These are phyloP conservation scores for Andricus curvator DNA, from an alignment of 2,888 invertebrate species.

Conservation along the genomic window DNA sequence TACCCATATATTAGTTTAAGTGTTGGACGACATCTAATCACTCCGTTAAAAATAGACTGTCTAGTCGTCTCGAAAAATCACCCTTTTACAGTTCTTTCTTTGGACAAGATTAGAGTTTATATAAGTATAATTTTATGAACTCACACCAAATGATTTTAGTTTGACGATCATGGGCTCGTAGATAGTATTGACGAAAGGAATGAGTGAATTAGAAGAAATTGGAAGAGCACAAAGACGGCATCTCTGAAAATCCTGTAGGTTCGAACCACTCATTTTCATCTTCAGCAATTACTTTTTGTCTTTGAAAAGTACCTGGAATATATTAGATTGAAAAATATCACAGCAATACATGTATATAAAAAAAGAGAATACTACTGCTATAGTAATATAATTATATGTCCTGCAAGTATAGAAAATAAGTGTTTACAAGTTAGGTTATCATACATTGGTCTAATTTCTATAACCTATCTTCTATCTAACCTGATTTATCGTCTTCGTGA, in stretches of 20 bases:
- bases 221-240: constrained; percentile 42
- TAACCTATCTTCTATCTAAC: too few relatives aligned
- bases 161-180: constrained; percentile 25
- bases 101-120: too few relatives aligned
- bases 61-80: too few relatives aligned
- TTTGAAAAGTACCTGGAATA: neutral
- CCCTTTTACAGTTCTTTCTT: too few relatives aligned
- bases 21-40: too few relatives aligned
- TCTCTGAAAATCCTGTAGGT: neutral
- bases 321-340: neutral
- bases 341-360: neutral
- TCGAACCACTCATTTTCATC: neutral
- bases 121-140: neutral
- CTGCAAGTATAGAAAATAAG: neutral
- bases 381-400: neutral
- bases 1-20: too few relatives aligned
- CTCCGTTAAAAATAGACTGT: too few relatives aligned
- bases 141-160: constrained; percentile 26
- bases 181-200: constrained; percentile 19
- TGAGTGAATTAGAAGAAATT: constrained; percentile 6
- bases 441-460: too few relatives aligned
- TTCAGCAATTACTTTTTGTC: neutral
- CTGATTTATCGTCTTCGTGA: too few relatives aligned
- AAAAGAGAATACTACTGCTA: neutral
- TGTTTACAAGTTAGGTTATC: too few relatives aligned